Conservation (phyloP, 2,113 vertebrate species). For the Madoqua kirkii region DNA sequence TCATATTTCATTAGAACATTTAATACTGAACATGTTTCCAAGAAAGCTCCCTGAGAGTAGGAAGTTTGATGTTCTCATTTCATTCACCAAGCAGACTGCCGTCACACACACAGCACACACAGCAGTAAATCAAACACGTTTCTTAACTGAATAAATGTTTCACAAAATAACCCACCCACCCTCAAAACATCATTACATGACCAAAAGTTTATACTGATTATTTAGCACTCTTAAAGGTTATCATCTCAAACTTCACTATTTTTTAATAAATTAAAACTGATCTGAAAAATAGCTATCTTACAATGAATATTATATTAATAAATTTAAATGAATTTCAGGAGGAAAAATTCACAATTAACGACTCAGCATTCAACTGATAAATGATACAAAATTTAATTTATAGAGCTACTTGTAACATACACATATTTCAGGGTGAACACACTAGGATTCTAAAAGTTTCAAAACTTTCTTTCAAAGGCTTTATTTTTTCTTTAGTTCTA, state of each 20-base stretch:
- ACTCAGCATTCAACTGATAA: background rate
- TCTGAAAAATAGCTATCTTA: background rate
- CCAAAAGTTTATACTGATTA: background rate
- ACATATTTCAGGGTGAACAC: background rate
- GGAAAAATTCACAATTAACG: background rate
- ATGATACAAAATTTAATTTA: background rate
- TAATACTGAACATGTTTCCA: background rate
- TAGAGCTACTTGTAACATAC: background rate
- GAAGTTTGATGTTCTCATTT: background rate
- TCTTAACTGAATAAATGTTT: slow-evolving; percentile 1
- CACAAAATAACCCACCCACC: background rate
- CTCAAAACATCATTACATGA: background rate
- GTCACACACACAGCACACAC: background rate
- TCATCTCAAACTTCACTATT: background rate
- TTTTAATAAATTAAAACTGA: background rate
- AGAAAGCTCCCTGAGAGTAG: background rate
- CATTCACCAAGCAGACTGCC: background rate
- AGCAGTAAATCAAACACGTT: background rate
- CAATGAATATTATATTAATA: background rate
- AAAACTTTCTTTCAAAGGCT: background rate
- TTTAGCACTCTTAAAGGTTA: background rate
- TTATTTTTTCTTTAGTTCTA: background rate
- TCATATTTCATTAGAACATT: background rate
- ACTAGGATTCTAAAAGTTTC: background rate
- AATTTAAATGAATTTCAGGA: background rate